These are phyloP conservation scores for Drosophila sordidula DNA, from an alignment of 2,888 invertebrate species.

Conservation along the genomic window DNA sequence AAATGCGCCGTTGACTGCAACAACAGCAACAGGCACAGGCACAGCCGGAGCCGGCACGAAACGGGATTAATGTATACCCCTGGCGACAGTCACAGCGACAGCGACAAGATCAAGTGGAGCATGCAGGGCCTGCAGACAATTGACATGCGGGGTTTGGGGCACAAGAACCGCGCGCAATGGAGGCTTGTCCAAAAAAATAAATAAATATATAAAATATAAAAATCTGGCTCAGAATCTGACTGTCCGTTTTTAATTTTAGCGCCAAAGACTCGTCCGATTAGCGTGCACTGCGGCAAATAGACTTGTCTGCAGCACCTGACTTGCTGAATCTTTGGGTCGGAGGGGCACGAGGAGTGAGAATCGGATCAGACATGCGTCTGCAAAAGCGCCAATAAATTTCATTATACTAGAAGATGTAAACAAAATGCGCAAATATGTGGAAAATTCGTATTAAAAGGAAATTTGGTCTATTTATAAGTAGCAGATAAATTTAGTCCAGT, in stretches of 20 bases:
- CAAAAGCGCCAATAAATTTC: conserved; percentile 36
- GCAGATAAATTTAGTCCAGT: background rate
- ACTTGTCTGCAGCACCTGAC: conserved; percentile 43
- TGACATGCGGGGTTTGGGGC: conserved; percentile 46
- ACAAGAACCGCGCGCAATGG: conserved; percentile 25
- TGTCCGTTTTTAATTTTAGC: conserved; percentile 3
- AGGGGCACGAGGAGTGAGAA: background rate
- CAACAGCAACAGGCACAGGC: conserved; percentile 34
- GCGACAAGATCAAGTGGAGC: conserved; percentile 81
- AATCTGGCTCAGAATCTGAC: background rate
- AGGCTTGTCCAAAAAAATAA: conserved; percentile 32
- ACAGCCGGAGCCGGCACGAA: conserved; percentile 43
- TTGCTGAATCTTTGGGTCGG: background rate
- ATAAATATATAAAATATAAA: background rate
- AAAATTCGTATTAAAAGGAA: conserved; percentile 24
- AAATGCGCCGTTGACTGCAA: conserved; percentile 82
- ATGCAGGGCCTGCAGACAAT: conserved; percentile 65
- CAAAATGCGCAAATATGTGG: conserved; percentile 35
- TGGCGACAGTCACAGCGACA: conserved; percentile 67
- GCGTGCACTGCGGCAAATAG: conserved; percentile 1
- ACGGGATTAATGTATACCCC: conserved; percentile 66
- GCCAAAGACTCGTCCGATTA: conserved; percentile 11
- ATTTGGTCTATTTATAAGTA: conserved; percentile 21
- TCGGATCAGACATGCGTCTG: background rate
- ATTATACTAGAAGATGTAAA: conserved; percentile 38